phyloP scores from a whole-genome alignment of 2,113 vertebrate genomes.

The Phrynosoma platyrhinos region DNA sequence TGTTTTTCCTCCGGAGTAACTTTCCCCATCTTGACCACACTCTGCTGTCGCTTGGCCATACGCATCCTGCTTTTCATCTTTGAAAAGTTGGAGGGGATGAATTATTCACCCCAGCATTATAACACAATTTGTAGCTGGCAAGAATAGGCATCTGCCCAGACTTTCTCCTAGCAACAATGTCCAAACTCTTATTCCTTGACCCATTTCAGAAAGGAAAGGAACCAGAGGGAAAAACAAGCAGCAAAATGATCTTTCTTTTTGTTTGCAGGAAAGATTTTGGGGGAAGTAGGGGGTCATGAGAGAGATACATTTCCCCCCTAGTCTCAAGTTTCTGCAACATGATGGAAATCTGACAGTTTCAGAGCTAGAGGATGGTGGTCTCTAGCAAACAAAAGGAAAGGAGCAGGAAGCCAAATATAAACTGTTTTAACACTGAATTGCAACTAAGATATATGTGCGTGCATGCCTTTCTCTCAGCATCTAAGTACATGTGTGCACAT shows the following conservation, averaged over 20 bases:
- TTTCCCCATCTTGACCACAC: no score
- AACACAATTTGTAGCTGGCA: no score
- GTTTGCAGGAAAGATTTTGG: slow-evolving; percentile 19
- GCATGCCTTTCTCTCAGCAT: neutral
- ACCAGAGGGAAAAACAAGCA: slow-evolving; percentile 5
- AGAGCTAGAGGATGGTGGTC: neutral
- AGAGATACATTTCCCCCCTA: no score
- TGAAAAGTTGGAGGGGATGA: no score
- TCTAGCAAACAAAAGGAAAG: accelerated
- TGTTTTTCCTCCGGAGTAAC: no score
- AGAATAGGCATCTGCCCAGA: accelerated
- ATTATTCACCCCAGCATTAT: no score
- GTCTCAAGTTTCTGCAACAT: no score
- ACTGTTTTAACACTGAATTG: neutral
- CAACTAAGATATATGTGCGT: neutral
- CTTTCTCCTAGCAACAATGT: neutral
- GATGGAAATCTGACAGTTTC: no score
- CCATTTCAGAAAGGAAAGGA: neutral
- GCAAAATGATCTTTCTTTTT: slow-evolving; percentile 21
- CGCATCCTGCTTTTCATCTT: no score
- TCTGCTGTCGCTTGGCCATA: no score
- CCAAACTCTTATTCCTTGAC: neutral
- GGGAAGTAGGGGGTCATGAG: neutral
- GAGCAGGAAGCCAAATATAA: slow-evolving; percentile 8
- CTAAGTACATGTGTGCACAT: neutral